Percentiles rank a stretch among this genome's conserved stretches.
phyloP scores from a whole-genome alignment of 2,113 vertebrate genomes.

The Dasyprocta punctata region DNA sequence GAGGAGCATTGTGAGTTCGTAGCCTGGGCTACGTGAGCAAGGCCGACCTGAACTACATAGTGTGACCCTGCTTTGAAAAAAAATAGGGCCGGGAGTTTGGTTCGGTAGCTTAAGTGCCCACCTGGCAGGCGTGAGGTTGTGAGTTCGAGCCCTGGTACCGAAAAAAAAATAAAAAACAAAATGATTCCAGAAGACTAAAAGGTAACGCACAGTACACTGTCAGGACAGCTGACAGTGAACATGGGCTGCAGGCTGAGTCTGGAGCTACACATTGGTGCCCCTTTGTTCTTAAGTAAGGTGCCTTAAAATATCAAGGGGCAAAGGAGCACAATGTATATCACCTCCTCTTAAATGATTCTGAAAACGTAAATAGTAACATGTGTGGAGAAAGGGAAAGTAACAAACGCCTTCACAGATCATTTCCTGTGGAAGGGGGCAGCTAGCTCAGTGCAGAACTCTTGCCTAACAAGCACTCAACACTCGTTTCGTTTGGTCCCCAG shows the following conservation, averaged over 20 bases:
- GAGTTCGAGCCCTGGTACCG: too few species aligned
- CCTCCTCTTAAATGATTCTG: neutral
- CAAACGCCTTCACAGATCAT: neutral
- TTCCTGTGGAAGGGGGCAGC: neutral
- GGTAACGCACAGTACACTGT: neutral
- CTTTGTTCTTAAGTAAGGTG: neutral
- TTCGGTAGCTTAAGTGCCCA: too few species aligned
- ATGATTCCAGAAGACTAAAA: too few species aligned
- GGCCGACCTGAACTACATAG: too few species aligned
- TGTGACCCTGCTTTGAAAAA: too few species aligned
- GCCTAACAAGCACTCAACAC: neutral
- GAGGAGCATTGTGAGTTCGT: too few species aligned
- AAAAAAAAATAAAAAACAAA: too few species aligned
- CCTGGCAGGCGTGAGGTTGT: too few species aligned
- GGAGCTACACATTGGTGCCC: neutral
- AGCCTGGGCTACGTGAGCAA: too few species aligned
- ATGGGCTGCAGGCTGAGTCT: neutral
- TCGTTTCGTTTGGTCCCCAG: neutral
- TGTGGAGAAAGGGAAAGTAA: neutral
- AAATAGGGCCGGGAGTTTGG: too few species aligned
- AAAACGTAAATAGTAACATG: neutral
- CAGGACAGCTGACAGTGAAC: neutral
- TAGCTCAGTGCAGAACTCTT: neutral
- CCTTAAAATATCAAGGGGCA: neutral
- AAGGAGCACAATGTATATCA: neutral